Evolutionary conservation across 1,140 invertebrate species (phyloP), one percentile per base, ranked within the genome.

Genomic region (Formica exsecta): DNA sequence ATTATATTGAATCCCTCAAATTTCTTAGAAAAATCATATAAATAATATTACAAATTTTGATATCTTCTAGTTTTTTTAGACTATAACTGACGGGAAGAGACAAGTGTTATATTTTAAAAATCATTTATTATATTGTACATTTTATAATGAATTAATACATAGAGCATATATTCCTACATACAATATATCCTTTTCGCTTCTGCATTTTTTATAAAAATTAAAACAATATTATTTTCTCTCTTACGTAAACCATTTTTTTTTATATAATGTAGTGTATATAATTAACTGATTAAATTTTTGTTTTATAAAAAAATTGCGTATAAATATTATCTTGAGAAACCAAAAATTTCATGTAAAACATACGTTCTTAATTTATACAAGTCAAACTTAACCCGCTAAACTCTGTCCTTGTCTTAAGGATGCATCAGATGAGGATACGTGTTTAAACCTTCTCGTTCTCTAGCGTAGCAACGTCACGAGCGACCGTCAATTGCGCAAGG

Each of bases 381-480:
- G 48, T 80, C 19, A 70, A 80, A 65, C 11, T 64, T 13, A 32
- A 6, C 8, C 25, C 48, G 13, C 48, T 71, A 71, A 66, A 59
- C 22, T 36, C 16, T 36, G 6, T 41, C 38, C 22, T 36, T n/a
- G 7, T 7, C 44, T 73, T 44, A 44, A 81, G 44, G 54, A 61
- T 25, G 8, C 51, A 29, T 61, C n/a, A 44, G 57, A 71, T 48
- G 54, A 83, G 68, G 9, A 38, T 61, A 81, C 66, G 51, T 44
- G 51, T 54, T 83, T 83, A 83, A 83, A 83, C 22, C 19, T n/a
- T 61, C 25, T 48, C 38, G 44, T 13, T 22, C 36, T 71, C 16
- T 25, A 25, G 64, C 66, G 6, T 73, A 36, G 36, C 16, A 83
- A 44, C 54, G 38, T 73, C 79, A 73, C 51, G 38, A 13, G 68